phyloP scores from a whole-genome alignment of 92 coral and sea anemone species.

The Virgularia gustaviana region DNA sequence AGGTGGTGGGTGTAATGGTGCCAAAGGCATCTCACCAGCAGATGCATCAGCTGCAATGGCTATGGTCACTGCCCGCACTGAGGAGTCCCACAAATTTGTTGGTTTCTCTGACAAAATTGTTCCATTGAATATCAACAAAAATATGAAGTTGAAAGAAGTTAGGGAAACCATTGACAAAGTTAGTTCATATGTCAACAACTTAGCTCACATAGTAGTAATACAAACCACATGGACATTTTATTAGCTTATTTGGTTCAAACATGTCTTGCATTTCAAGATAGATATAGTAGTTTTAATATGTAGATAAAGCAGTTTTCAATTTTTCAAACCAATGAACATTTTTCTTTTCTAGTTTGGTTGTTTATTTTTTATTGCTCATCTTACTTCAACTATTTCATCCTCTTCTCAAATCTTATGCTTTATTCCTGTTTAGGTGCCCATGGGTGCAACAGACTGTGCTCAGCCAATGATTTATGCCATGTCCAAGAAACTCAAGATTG shows the following conservation, averaged over 20 bases:
- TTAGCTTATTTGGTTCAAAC: too few relatives aligned
- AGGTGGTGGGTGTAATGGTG: constrained; percentile 27
- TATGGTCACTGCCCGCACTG: constrained; percentile 50
- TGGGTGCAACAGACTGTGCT: constrained; percentile 48
- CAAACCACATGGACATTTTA: too few relatives aligned
- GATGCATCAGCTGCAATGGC: constrained; percentile 49
- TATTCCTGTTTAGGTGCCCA: constrained; percentile 27
- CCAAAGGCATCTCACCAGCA: constrained; percentile 16
- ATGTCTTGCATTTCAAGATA: too few relatives aligned
- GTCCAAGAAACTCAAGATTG: background rate
- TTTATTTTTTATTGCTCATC: too few relatives aligned
- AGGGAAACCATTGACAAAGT: constrained; percentile 4
- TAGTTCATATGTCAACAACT: background rate
- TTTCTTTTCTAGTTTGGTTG: too few relatives aligned
- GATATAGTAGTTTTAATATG: too few relatives aligned
- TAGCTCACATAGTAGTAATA: too few relatives aligned
- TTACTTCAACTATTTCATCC: too few relatives aligned
- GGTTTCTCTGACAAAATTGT: constrained; percentile 30
- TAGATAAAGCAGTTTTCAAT: too few relatives aligned
- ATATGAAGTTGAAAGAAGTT: constrained; percentile 36
- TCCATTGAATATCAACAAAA: constrained; percentile 8
- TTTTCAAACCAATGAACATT: too few relatives aligned
- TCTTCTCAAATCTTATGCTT: too few relatives aligned
- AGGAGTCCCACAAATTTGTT: constrained; percentile 20
- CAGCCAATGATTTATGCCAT: constrained; percentile 33